Base-by-base conservation (phyloP, 1,140 invertebrate genomes). In the Maniola jurtina region DNA sequence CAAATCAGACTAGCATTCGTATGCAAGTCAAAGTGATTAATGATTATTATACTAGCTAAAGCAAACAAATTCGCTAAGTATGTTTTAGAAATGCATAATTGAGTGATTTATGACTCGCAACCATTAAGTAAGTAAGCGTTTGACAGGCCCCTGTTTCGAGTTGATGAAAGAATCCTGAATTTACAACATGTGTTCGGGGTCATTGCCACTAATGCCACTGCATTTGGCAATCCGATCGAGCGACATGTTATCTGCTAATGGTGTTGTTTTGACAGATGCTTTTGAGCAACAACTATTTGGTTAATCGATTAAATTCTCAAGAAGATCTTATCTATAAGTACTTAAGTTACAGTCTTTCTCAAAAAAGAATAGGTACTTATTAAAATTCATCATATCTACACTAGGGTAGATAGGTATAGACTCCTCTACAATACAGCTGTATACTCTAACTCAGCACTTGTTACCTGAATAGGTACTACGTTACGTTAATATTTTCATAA, bases 61-160 rank as follows among this genome's bases (percentile, higher is more conserved):
- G 52, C 60, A 14, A 57, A 50, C 36, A 63, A 56, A 58, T 64
- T 68, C 57, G 66, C 66, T 68, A 64, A 64, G 56, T 55, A 60
- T 63, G 57, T 64, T 68, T 60, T 52, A 40, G n/a, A 38, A 63
- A 63, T 68, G 36, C 34, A 64, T 68, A 68, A 68, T 68, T 68
- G 66, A 68, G 55, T 89, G 85, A 89, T 89, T 88, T 79, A 89
- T 89, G 84, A 83, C 74, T 75, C 33, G 54, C 64, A 72, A 77
- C 77, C 79, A 85, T 86, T 86, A 85, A n/a, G n/a, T n/a, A n/a
- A n/a, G n/a, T n/a, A n/a, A n/a, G n/a, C 61, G 63, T 73, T 77
- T 79, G 85, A 84, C 85, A 88, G 77, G 85, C 77, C 77, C 77
- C 81, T 75, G 80, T 83, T 87, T 70, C 73, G 55, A 81, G 60